Evolutionary conservation across 2,113 vertebrate genomes (phyloP).

Genomic region (Sturnira hondurensis): DNA sequence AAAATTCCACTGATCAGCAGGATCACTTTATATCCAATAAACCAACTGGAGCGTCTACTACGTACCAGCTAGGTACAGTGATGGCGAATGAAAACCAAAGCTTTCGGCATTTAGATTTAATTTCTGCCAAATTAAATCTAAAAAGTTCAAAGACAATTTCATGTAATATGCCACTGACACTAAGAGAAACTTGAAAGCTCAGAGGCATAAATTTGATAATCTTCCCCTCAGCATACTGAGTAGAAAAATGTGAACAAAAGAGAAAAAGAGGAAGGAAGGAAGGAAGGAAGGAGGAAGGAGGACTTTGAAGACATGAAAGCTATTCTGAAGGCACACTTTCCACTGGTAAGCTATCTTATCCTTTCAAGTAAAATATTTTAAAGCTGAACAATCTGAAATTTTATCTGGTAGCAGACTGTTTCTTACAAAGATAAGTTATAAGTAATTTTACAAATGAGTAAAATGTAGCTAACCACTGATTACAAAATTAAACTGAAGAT

Average conservation of each 20-base stretch:
- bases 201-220: not conserved
- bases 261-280: no score
- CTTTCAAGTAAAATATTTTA: slow-evolving; percentile 33
- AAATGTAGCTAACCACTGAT: not conserved
- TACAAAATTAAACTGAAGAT: slow-evolving; percentile 18
- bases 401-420: not conserved
- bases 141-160: not conserved
- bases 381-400: slow-evolving; percentile 30
- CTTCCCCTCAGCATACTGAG: not conserved
- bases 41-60: not conserved
- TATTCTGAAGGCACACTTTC: slow-evolving; percentile 10
- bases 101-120: not conserved
- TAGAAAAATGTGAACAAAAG: not conserved
- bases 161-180: not conserved
- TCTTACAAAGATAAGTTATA: not conserved
- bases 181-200: not conserved
- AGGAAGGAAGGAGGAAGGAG: not conserved
- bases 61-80: not conserved
- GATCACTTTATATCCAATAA: not conserved
- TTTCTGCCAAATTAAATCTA: not conserved
- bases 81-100: not conserved
- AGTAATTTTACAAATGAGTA: not conserved
- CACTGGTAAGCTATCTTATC: not conserved
- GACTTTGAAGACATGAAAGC: not conserved
- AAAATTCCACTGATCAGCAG: not conserved